These are phyloP conservation scores for Sycophaga agraensis DNA, from an alignment of 1,140 invertebrate genomes.

Conservation along the genomic window DNA sequence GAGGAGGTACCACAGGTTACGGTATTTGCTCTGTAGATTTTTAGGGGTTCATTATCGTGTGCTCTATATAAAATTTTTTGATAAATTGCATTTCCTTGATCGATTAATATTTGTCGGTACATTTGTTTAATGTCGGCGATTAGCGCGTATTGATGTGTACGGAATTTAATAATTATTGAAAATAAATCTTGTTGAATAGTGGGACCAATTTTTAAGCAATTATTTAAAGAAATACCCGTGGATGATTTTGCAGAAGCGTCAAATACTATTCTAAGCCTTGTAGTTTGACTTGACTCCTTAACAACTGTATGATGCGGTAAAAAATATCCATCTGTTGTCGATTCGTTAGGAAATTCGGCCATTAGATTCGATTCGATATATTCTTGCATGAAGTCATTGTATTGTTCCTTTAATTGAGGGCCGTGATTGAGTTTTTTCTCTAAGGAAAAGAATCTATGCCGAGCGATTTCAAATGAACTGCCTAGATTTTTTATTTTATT, in stretches of 20 bases:
- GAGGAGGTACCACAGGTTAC: constrained; percentile 40
- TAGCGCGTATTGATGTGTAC: not conserved
- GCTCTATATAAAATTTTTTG: not conserved
- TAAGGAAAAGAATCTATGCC: not conserved
- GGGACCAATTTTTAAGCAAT: not conserved
- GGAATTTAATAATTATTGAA: not conserved
- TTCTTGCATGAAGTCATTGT: not conserved
- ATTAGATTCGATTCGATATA: not conserved
- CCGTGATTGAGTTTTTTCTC: not conserved
- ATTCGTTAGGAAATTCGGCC: not conserved
- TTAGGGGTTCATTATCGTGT: not conserved
- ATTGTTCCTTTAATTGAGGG: not conserved
- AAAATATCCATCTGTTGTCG: not conserved
- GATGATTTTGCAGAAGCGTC: not conserved
- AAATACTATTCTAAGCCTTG: not conserved
- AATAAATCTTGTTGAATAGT: not conserved
- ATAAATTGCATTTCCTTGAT: not conserved
- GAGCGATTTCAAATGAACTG: not conserved
- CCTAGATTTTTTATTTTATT: not conserved
- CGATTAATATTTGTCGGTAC: not conserved
- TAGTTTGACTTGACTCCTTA: not conserved
- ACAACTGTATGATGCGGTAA: not conserved
- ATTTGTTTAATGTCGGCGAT: not conserved
- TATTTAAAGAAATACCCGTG: not conserved
- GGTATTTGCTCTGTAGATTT: not conserved